These are phyloP conservation scores for Galemys pyrenaicus DNA, from an alignment of 2,113 vertebrate species.

Conservation along the genomic window DNA sequence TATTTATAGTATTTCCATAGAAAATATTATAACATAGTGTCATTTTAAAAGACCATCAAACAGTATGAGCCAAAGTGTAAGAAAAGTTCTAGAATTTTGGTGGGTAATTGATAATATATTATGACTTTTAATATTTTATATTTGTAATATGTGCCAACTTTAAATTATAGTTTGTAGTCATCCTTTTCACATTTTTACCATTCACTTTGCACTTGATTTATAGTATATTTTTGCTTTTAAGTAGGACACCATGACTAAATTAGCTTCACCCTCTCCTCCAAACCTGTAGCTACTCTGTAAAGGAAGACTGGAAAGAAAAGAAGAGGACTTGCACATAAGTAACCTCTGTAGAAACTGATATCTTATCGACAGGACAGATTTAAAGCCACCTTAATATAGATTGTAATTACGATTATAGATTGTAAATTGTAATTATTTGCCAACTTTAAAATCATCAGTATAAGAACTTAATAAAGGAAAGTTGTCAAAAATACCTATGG, in stretches of 20 bases:
- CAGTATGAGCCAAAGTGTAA: neutral
- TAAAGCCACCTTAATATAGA: neutral
- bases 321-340: neutral
- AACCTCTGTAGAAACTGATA: neutral
- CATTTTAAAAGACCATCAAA: neutral
- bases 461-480: constrained; percentile 4
- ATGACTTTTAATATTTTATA: neutral
- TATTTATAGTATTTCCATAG: neutral
- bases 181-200: neutral
- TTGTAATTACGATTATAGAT: neutral
- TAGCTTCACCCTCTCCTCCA: neutral
- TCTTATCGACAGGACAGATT: neutral
- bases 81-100: neutral
- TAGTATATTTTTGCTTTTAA: neutral
- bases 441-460: neutral
- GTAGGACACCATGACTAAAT: neutral
- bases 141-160: neutral
- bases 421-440: neutral
- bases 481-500: neutral
- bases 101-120: neutral
- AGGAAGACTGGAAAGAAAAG: neutral
- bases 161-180: neutral
- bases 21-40: neutral
- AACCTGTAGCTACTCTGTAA: neutral
- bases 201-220: neutral